These are phyloP conservation scores for Pentalonia nigronervosa DNA, from an alignment of 1,140 invertebrate genomes.

Conservation along the genomic window DNA sequence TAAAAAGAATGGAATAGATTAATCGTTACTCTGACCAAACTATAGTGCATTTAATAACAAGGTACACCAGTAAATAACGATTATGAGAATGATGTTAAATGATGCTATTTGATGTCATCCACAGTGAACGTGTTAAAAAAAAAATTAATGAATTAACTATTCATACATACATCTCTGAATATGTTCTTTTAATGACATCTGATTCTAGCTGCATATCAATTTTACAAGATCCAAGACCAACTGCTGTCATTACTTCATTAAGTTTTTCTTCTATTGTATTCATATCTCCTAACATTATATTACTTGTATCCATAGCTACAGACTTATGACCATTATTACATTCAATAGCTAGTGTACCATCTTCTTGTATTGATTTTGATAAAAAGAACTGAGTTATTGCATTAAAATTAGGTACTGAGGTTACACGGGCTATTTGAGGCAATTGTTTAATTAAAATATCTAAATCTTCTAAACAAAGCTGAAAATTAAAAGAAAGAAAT, in stretches of 20 bases:
- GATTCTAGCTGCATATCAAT: conserved; percentile 28
- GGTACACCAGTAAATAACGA: no score
- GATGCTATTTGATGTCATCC: no score
- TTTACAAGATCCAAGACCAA: conserved; percentile 7
- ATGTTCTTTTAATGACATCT: conserved; percentile 38
- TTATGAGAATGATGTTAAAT: no score
- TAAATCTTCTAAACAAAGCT: conserved; percentile 53
- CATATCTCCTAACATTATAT: conserved; percentile 16
- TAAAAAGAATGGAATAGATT: no score
- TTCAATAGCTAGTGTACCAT: conserved; percentile 53
- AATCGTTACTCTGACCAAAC: no score
- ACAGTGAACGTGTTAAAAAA: neutral
- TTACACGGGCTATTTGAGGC: conserved; percentile 37
- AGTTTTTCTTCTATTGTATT: conserved; percentile 28
- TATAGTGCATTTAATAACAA: no score
- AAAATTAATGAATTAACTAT: neutral
- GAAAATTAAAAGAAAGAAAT: neutral
- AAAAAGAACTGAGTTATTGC: conserved; percentile 47
- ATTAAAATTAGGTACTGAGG: conserved; percentile 49
- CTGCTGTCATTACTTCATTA: conserved; percentile 36
- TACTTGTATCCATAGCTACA: conserved; percentile 22
- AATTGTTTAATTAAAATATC: conserved; percentile 43
- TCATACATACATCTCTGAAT: conserved; percentile 42
- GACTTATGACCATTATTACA: conserved; percentile 11
- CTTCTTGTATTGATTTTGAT: conserved; percentile 47